Conservation (phyloP, 2,113 vertebrate species). For the Lamprotornis superbus region DNA sequence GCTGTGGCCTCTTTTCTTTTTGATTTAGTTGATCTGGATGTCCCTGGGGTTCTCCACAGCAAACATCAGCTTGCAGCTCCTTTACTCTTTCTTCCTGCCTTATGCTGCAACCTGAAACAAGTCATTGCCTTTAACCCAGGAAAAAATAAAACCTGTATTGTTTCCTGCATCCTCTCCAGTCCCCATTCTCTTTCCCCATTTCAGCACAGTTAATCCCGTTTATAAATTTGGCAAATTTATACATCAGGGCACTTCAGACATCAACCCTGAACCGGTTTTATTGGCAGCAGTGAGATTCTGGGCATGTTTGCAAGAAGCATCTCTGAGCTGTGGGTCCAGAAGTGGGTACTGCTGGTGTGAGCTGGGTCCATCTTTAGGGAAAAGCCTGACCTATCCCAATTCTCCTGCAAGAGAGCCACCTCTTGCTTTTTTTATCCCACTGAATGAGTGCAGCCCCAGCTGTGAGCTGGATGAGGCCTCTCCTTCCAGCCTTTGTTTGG, state of each 20-base stretch:
- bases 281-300: background rate
- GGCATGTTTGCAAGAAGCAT: background rate
- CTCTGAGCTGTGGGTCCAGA: background rate
- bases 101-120: background rate
- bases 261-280: background rate
- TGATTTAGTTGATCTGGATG: fast-evolving
- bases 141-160: background rate
- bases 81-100: background rate
- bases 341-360: background rate
- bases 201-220: background rate
- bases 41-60: background rate
- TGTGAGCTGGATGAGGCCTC: background rate
- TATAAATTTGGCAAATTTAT: background rate
- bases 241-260: background rate
- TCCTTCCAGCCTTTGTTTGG: background rate
- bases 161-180: background rate
- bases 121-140: background rate
- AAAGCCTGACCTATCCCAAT: background rate
- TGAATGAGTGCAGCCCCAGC: background rate
- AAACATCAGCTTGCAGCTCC: background rate
- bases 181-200: background rate
- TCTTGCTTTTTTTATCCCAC: background rate
- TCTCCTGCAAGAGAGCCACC: background rate
- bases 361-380: background rate
- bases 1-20: background rate